Evolutionary conservation across 2,113 vertebrate genomes (phyloP).

Genomic region (Ardeotis arabs): DNA sequence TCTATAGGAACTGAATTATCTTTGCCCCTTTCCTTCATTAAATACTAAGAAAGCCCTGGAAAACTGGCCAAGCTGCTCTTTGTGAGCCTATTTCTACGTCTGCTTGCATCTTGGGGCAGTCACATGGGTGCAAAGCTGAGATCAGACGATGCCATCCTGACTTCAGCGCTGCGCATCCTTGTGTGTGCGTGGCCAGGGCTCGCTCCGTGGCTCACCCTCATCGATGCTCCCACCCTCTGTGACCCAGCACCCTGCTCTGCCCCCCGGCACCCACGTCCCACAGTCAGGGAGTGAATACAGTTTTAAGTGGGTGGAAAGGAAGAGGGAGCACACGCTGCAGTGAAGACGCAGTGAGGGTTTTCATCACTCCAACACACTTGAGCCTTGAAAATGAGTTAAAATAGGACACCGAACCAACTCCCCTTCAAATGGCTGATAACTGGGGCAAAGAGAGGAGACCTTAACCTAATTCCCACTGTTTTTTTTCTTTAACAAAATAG

Average conservation of each 20-base stretch:
- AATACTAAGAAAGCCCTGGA: neutral
- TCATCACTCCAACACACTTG: neutral
- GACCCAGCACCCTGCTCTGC: neutral
- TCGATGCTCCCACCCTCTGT: rapidly evolving
- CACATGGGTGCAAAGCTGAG: neutral
- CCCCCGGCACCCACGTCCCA: neutral
- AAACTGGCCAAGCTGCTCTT: neutral
- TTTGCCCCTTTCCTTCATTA: neutral
- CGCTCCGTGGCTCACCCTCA: neutral
- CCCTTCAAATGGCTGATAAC: neutral
- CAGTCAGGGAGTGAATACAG: neutral
- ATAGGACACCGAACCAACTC: neutral
- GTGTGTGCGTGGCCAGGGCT: neutral
- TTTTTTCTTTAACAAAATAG: neutral
- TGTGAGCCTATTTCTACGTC: neutral
- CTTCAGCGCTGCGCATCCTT: too few species aligned
- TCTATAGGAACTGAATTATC: neutral
- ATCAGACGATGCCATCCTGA: neutral
- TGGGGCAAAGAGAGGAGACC: neutral
- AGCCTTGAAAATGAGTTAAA: slow-evolving; percentile 16
- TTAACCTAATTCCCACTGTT: neutral
- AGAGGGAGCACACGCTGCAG: neutral
- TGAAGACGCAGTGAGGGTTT: neutral
- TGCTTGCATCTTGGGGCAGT: neutral
- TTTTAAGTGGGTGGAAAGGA: neutral